These are phyloP conservation scores for Gavialis gangeticus DNA, from an alignment of 2,113 vertebrate genomes.

Conservation along the genomic window DNA sequence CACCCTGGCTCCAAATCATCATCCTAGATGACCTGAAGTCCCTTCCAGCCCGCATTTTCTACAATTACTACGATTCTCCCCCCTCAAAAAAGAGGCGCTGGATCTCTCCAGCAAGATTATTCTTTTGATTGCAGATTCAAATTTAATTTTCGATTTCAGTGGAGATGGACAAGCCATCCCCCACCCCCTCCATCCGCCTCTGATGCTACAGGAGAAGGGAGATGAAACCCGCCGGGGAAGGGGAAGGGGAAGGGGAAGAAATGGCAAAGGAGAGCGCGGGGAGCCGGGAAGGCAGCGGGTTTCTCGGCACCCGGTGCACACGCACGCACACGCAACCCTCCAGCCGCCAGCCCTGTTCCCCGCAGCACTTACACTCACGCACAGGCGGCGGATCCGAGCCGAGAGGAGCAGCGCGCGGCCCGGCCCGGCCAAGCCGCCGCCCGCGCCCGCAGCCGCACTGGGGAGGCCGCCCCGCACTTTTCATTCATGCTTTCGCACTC, in stretches of 20 bases:
- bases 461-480: constrained; percentile 53
- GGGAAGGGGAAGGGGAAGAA: background rate
- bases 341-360: background rate
- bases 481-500: constrained; percentile 71
- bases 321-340: background rate
- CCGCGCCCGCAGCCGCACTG: constrained; percentile 57
- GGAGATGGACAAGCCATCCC: no score
- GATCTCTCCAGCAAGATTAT: no score
- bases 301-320: background rate
- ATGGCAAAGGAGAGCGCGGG: background rate
- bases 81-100: no score
- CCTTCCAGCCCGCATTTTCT: no score
- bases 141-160: no score
- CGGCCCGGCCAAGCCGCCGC: background rate
- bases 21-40: no score
- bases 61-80: no score
- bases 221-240: constrained; percentile 30
- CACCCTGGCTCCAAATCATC: no score
- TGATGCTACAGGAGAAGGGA: background rate
- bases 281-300: no score
- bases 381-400: background rate
- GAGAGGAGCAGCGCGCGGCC: background rate
- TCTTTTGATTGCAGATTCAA: no score
- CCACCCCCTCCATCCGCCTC: no score
- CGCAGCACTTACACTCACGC: background rate